Conservation (phyloP, 2,888 invertebrate species). For the Xylota segnis region DNA sequence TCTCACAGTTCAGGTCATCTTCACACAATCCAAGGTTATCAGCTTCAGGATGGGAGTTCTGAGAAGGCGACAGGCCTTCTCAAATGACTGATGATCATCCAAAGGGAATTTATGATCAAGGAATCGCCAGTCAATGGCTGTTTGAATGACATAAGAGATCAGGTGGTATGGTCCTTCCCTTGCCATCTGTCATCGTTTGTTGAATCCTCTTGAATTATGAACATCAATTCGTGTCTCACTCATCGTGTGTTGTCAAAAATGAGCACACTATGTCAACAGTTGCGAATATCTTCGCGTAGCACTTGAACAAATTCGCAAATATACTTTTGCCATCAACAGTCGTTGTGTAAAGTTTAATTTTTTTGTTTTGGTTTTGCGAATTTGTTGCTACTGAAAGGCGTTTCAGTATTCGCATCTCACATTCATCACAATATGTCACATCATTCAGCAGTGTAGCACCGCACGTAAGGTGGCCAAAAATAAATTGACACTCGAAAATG, state of each 20-base stretch:
- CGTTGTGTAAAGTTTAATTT: neutral
- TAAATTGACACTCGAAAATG: conserved; percentile 41
- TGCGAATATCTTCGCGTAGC: neutral
- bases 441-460: conserved; percentile 1
- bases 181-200: neutral
- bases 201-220: conserved; percentile 1
- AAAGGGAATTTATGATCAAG: neutral
- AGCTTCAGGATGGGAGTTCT: neutral
- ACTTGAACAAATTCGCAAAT: conserved; percentile 14
- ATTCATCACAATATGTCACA: conserved; percentile 33
- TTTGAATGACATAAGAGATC: too few relatives aligned
- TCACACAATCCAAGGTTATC: conserved; percentile 52
- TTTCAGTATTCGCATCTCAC: neutral
- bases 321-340: neutral
- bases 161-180: neutral
- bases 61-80: neutral
- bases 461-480: conserved; percentile 44
- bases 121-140: neutral
- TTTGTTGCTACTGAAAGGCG: conserved; percentile 6
- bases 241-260: conserved; percentile 6
- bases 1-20: conserved; percentile 11
- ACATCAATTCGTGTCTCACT: conserved; percentile 2
- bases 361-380: conserved; percentile 1
- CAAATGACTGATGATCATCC: neutral
- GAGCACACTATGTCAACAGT: neutral